Conservation (phyloP, 2,113 vertebrate genomes). For the Solea senegalensis region DNA sequence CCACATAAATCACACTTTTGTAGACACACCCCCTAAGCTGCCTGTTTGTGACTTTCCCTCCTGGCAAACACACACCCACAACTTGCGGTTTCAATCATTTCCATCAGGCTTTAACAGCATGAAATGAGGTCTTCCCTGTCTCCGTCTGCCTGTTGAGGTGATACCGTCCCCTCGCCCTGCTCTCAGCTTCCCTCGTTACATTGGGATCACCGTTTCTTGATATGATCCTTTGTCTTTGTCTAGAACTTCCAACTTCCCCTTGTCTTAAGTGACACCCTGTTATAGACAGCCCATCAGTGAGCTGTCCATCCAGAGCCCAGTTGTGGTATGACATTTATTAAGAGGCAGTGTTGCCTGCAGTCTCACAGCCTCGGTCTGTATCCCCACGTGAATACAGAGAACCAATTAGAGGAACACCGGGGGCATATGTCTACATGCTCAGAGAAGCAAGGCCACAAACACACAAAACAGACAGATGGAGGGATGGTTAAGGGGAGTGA, state of each 20-base stretch:
- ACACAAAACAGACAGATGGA: constrained; percentile 38
- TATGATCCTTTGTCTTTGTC: constrained; percentile 35
- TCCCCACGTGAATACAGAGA: constrained; percentile 73
- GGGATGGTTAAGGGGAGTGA: constrained; percentile 7
- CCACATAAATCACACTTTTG: constrained; percentile 9
- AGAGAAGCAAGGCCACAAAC: constrained; percentile 45
- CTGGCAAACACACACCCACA: constrained; percentile 1
- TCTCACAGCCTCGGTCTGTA: constrained; percentile 39
- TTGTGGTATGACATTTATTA: constrained; percentile 69
- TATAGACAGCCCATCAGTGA: constrained; percentile 69
- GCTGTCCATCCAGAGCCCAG: constrained; percentile 58
- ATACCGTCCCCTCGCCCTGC: not conserved
- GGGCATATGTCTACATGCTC: constrained; percentile 61
- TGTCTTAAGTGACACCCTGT: constrained; percentile 59
- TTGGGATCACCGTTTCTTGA: not conserved
- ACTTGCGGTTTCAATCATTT: constrained; percentile 24
- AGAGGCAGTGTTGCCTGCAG: constrained; percentile 65
- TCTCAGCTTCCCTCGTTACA: not conserved
- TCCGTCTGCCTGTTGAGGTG: constrained; percentile 12
- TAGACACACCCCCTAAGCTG: constrained; percentile 21
- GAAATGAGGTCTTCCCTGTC: constrained; percentile 14
- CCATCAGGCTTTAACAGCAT: constrained; percentile 27
- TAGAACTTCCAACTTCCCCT: constrained; percentile 25
- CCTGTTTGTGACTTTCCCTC: constrained; percentile 32
- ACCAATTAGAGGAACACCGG: constrained; percentile 74